A percentile compares a stretch with the other conserved stretches of the same genome.
Conservation (phyloP, 2,113 vertebrate species). For the Sphaerodactylus townsendi region DNA sequence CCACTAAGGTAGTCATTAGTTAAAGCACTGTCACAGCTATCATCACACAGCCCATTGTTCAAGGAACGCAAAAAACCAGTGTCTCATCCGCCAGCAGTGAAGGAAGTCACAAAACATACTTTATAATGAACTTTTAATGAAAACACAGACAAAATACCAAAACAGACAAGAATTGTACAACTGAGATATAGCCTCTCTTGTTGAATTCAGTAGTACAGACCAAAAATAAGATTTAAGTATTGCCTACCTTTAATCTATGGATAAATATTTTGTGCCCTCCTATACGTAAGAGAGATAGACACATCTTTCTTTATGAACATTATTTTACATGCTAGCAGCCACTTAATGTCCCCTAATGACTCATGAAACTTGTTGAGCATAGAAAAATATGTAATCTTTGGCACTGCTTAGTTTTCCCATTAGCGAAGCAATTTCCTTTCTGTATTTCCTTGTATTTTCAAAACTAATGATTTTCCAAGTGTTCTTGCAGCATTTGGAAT, state of each 20-base stretch:
- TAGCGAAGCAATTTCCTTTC: slow-evolving; percentile 38
- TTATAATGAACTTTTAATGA: neutral
- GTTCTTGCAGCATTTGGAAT: slow-evolving; percentile 19
- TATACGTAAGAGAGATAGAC: neutral
- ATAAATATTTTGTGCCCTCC: neutral
- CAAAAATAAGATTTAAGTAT: neutral
- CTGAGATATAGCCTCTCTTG: neutral
- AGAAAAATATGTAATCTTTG: neutral
- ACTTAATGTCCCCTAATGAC: slow-evolving; percentile 55
- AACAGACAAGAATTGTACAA: neutral
- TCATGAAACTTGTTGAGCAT: rapidly evolving
- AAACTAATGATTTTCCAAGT: slow-evolving; percentile 6
- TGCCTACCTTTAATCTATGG: neutral
- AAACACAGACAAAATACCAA: slow-evolving; percentile 14
- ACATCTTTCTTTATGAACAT: neutral
- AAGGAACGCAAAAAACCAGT: slow-evolving; percentile 48
- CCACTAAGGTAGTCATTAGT: slow-evolving; percentile 3
- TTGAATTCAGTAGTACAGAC: neutral
- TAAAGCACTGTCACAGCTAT: slow-evolving; percentile 13
- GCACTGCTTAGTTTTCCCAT: slow-evolving; percentile 34
- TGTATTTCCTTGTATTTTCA: slow-evolving; percentile 52
- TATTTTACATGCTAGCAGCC: rapidly evolving
- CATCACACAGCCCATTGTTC: slow-evolving; percentile 2
- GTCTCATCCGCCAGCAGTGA: slow-evolving; percentile 4
- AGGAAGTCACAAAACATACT: slow-evolving; percentile 37